Evolutionary conservation across 1,140 invertebrate species (phyloP), one percentile per base, ranked within the genome.

Genomic region (Zaprionus lachaisei): DNA sequence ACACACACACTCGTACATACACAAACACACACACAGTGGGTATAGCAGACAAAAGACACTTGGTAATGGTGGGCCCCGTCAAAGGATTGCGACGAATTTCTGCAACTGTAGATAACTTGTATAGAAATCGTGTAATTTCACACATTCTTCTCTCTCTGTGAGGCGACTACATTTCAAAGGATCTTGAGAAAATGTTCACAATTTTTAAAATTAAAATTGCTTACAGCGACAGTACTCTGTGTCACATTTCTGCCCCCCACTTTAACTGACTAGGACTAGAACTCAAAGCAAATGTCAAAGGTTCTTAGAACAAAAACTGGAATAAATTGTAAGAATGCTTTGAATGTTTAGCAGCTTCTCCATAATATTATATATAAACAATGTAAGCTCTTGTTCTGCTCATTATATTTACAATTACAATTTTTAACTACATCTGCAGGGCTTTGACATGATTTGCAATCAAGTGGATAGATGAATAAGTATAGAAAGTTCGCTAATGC

Each of bases 141-240:
- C 22, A 31, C 41, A 70, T 70, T 62, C 57, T 55, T 20, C 47
- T 31, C 12, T 31, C 11, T 49, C 47, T 61, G n/a, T 49, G 6
- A 28, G n/a, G 28, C 34, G 14, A 24, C n/a, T 38, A 41, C 41
- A 64, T 49, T 64, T 64, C 51, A 64, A 65, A 72, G 61, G 20
- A 28, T 55, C 34, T 24, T 6, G 41, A 44, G n/a, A 55, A 47
- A 57, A 70, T 70, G 38, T 49, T 26, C 5, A 14, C 28, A 41
- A 56, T 44, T 70, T 62, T 54, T 41, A 31, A 41, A 70, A 51
- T 70, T 56, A 55, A 70, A 62, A 63, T 41, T 70, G n/a, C 55
- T 41, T 24, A 22, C 24, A 54, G 24, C 24, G n/a, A 44, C n/a
- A 41, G 24, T 5, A 6, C 5, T 22, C 44, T 58, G 2, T 47